Conservation (phyloP, 2,113 vertebrate species). For the Pelodiscus sinensis region DNA sequence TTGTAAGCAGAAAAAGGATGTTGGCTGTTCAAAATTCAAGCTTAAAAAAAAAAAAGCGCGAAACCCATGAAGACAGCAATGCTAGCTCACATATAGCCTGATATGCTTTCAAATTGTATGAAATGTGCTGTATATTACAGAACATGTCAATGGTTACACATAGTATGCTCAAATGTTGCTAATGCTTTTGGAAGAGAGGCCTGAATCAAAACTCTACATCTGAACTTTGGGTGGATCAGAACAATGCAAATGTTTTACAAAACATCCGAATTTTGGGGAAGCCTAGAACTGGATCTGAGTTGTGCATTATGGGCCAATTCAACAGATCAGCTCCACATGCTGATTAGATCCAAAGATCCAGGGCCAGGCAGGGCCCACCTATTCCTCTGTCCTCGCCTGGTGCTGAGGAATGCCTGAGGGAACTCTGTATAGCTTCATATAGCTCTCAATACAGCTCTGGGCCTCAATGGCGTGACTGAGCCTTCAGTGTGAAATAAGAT, state of each 20-base stretch:
- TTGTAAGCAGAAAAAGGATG: not conserved
- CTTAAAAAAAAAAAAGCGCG: accelerated
- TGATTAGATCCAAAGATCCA: not conserved
- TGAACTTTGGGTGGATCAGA: not conserved
- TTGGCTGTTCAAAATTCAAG: not conserved
- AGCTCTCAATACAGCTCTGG: not conserved
- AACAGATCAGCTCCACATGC: not conserved
- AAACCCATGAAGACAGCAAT: not conserved
- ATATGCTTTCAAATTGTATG: not conserved
- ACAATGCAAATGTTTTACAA: not conserved
- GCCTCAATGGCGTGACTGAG: not conserved
- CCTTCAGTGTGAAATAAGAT: not conserved
- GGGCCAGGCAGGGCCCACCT: not conserved
- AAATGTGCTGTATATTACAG: not conserved
- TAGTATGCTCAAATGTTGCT: not conserved
- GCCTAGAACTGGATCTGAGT: not conserved
- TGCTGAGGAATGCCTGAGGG: not conserved
- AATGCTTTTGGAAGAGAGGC: not conserved
- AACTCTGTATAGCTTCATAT: not conserved
- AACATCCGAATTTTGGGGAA: not conserved
- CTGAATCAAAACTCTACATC: not conserved
- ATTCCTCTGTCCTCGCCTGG: not conserved
- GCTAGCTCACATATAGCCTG: not conserved
- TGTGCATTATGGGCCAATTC: not conserved
- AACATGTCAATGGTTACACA: not conserved